Evolutionary conservation across 2,113 vertebrate genomes (phyloP).

Genomic region (Mobula hypostoma): DNA sequence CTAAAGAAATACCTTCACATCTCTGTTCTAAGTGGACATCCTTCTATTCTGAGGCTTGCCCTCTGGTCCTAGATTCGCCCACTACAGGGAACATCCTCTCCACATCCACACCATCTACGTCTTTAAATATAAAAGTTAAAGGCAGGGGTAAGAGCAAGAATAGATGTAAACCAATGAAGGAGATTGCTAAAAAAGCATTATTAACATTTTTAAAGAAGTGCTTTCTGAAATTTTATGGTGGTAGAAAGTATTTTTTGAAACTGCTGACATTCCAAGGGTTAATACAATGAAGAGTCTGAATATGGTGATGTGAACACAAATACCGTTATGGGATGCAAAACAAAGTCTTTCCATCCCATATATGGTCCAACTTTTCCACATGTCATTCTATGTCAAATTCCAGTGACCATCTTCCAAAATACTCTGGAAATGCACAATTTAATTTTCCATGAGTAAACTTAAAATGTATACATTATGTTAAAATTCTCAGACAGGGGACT

Average conservation of each 20-base stretch:
- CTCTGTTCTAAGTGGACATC: no score
- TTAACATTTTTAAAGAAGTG: no score
- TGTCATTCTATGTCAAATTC: constrained; percentile 30
- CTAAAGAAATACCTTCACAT: no score
- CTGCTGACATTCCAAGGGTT: background rate
- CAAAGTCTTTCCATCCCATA: constrained; percentile 34
- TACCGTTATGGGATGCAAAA: background rate
- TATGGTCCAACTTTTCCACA: constrained; percentile 18
- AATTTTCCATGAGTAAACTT: constrained; percentile 3
- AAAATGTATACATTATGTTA: constrained; percentile 4
- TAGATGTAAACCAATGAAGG: background rate
- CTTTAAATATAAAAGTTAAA: background rate
- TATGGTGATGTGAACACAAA: background rate
- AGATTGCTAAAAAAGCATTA: no score
- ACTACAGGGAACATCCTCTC: no score
- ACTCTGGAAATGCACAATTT: background rate
- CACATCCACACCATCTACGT: no score
- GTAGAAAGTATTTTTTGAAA: background rate
- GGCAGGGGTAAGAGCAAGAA: background rate
- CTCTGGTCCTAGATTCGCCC: no score
- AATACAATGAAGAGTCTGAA: background rate
- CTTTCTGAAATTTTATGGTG: background rate
- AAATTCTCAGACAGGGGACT: constrained; percentile 30
- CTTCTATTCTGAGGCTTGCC: no score
- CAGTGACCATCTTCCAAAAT: constrained; percentile 14